Conservation (phyloP, 2,888 invertebrate genomes). For the Acleris laterana region DNA sequence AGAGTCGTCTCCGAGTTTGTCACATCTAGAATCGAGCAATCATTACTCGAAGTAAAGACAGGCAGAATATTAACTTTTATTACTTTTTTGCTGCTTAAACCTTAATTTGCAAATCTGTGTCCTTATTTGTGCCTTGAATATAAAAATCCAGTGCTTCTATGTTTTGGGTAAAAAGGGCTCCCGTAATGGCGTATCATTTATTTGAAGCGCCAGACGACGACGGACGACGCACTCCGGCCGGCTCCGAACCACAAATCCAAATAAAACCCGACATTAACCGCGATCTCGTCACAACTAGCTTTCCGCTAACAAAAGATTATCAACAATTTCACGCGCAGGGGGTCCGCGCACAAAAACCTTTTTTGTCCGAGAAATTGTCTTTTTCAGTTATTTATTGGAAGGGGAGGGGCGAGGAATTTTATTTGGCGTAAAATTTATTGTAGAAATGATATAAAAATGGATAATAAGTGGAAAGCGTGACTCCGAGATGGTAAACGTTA, state of each 20-base stretch:
- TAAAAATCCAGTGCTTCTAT: no score
- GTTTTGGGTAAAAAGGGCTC: not conserved
- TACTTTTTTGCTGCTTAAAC: no score
- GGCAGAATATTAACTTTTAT: no score
- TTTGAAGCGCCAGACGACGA: conserved; percentile 19
- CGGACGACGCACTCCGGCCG: conserved; percentile 34
- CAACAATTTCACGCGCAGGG: conserved; percentile 63
- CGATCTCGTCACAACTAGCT: conserved; percentile 49
- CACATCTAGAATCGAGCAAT: no score
- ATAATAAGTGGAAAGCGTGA: conserved; percentile 80
- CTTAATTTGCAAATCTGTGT: no score
- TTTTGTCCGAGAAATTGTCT: conserved; percentile 42
- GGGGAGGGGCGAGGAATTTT: conserved; percentile 72
- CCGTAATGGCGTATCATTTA: conserved; percentile 20
- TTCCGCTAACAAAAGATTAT: conserved; percentile 45
- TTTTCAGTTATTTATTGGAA: conserved; percentile 53
- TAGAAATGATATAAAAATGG: conserved; percentile 75
- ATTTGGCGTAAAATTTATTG: conserved; percentile 79
- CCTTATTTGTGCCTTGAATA: no score
- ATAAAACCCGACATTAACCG: conserved; percentile 57
- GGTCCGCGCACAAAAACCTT: conserved; percentile 39
- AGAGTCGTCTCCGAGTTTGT: no score
- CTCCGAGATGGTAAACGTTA: conserved; percentile 60
- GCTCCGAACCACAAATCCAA: conserved; percentile 46
- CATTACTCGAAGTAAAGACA: no score